Percentiles rank a stretch among this genome's conserved stretches.
Conservation (phyloP, 2,888 invertebrate species). For the Trypoxylon attenuatum region DNA sequence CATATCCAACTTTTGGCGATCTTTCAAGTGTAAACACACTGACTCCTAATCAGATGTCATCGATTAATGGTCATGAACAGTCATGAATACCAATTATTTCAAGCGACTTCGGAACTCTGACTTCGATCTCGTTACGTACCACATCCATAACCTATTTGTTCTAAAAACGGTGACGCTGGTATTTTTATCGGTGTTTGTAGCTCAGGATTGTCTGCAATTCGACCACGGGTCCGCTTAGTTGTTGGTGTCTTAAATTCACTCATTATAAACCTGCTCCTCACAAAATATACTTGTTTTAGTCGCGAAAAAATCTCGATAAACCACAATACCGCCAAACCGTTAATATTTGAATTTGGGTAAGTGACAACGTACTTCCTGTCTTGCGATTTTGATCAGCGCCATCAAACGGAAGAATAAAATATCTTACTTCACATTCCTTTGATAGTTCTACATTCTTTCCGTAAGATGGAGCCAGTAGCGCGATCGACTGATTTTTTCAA, state of each 20-base stretch:
- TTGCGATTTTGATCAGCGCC: too few species aligned
- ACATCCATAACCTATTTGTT: slow-evolving; percentile 85
- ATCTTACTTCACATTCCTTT: too few species aligned
- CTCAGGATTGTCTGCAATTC: slow-evolving; percentile 56
- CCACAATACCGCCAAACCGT: background rate
- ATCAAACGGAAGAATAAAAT: too few species aligned
- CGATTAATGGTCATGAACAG: background rate
- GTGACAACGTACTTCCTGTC: too few species aligned
- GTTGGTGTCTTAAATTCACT: slow-evolving; percentile 67
- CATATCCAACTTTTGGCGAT: slow-evolving; percentile 81
- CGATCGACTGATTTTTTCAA: too few species aligned
- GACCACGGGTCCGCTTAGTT: slow-evolving; percentile 47
- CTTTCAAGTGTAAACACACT: slow-evolving; percentile 85
- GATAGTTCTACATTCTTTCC: too few species aligned
- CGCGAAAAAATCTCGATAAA: background rate
- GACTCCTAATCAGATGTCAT: slow-evolving; percentile 77
- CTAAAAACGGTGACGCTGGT: slow-evolving; percentile 84
- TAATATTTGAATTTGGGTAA: slow-evolving; percentile 28
- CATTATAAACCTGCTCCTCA: slow-evolving; percentile 50
- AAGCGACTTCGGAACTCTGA: background rate
- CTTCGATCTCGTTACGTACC: slow-evolving; percentile 76
- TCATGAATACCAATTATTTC: background rate
- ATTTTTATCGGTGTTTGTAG: slow-evolving; percentile 74
- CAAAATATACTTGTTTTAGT: background rate
- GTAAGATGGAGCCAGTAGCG: too few species aligned